A percentile compares a stretch with the other conserved stretches of the same genome.
phyloP scores from a whole-genome alignment of 1,140 invertebrate genomes.

The Rhopalosiphum padi region DNA sequence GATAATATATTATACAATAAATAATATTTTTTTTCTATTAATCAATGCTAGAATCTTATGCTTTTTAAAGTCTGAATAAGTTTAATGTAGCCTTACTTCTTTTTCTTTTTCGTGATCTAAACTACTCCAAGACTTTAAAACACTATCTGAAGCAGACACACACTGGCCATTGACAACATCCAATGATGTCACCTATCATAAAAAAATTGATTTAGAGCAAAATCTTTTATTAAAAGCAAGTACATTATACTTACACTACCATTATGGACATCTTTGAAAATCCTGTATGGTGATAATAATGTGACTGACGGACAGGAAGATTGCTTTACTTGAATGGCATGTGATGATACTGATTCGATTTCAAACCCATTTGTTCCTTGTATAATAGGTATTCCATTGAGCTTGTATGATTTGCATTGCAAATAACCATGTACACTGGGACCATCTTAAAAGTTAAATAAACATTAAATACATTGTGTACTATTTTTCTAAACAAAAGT shows the following conservation, averaged over 20 bases:
- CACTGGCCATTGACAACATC: constrained; percentile 28
- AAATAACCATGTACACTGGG: constrained; percentile 59
- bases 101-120: constrained; percentile 47
- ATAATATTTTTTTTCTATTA: background rate
- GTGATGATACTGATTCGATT: constrained; percentile 58
- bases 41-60: background rate
- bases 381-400: constrained; percentile 45
- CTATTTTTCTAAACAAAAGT: background rate
- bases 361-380: constrained; percentile 60
- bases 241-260: constrained; percentile 59
- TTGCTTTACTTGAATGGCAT: constrained; percentile 59
- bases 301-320: constrained; percentile 49
- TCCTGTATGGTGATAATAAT: constrained; percentile 59
- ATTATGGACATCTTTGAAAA: constrained; percentile 59
- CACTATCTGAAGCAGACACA: constrained; percentile 47
- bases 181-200: constrained; percentile 42
- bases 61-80: background rate
- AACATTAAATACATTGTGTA: background rate
- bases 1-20: no score
- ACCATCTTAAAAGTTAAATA: constrained; percentile 58
- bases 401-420: constrained; percentile 6
- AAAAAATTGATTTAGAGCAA: background rate
- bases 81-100: constrained; percentile 8
- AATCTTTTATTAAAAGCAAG: background rate
- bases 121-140: constrained; percentile 47